These are phyloP conservation scores for Capitulum mitella DNA, from an alignment of 2,888 invertebrate genomes.

Conservation along the genomic window DNA sequence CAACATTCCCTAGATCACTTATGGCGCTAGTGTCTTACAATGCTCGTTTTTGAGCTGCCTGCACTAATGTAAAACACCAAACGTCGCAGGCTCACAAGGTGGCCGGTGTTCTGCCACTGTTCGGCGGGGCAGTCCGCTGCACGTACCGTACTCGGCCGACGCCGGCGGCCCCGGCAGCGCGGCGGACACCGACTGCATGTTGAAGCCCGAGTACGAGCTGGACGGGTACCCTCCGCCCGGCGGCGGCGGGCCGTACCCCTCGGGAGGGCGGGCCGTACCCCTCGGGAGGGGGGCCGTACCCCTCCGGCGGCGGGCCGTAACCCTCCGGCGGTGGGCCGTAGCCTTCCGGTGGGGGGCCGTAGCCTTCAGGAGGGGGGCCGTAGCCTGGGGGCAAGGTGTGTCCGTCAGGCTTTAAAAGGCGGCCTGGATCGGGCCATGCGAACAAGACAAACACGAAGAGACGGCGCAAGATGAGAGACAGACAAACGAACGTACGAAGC, in stretches of 20 bases:
- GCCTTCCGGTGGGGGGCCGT: not conserved
- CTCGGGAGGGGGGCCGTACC: not conserved
- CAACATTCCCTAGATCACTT: not conserved
- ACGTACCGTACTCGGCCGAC: not conserved
- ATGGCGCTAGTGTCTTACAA: not conserved
- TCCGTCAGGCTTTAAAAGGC: too few species aligned
- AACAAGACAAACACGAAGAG: too few species aligned
- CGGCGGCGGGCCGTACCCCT: not conserved
- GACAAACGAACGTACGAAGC: not conserved
- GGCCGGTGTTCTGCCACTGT: too few species aligned
- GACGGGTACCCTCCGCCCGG: not conserved
- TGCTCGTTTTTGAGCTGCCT: not conserved
- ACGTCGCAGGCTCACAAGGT: not conserved
- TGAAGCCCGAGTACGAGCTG: constrained; percentile 22
- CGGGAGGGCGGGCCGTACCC: not conserved
- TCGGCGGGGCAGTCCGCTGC: not conserved
- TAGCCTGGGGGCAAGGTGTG: not conserved
- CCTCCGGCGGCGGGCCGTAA: not conserved
- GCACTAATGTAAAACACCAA: not conserved
- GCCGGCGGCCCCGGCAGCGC: constrained; percentile 25
- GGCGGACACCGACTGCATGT: constrained; percentile 26
- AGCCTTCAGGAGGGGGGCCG: not conserved
- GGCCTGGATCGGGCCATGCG: too few species aligned
- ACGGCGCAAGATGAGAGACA: not conserved
- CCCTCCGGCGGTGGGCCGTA: not conserved